Percentiles rank a stretch among this genome's conserved stretches.
phyloP scores from a whole-genome alignment of 1,140 invertebrate species.

The Artemia franciscana region DNA sequence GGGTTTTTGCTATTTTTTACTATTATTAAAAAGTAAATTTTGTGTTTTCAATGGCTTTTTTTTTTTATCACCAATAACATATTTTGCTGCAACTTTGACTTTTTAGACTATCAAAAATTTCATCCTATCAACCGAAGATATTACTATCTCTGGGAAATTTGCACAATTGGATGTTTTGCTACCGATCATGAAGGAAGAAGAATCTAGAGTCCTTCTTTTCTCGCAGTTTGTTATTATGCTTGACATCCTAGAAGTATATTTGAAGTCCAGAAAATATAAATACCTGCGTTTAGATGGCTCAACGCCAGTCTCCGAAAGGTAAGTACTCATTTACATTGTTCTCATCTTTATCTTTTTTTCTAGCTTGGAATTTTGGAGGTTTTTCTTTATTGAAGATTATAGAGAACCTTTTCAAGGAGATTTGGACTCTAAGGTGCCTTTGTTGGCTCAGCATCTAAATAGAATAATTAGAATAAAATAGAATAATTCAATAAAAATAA shows the following conservation, averaged over 20 bases:
- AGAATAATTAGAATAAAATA: too few relatives aligned
- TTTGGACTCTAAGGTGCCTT: slow-evolving; percentile 11
- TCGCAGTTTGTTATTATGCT: slow-evolving; percentile 85
- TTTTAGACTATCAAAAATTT: slow-evolving; percentile 19
- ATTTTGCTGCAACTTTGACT: too few relatives aligned
- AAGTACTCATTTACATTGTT: too few relatives aligned
- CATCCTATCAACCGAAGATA: slow-evolving; percentile 19
- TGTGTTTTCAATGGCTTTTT: too few relatives aligned
- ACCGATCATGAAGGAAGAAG: slow-evolving; percentile 20
- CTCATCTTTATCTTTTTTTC: too few relatives aligned
- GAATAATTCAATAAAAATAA: too few relatives aligned
- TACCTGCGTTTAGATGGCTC: slow-evolving; percentile 63
- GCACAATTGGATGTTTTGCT: slow-evolving; percentile 23
- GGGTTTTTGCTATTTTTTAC: too few relatives aligned
- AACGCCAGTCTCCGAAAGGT: slow-evolving; percentile 26
- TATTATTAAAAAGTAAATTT: too few relatives aligned
- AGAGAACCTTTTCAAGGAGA: slow-evolving; percentile 23
- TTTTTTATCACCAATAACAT: too few relatives aligned
- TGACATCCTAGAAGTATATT: slow-evolving; percentile 65
- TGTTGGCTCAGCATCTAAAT: too few relatives aligned
- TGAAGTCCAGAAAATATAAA: slow-evolving; percentile 38
- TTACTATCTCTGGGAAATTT: slow-evolving; percentile 29
- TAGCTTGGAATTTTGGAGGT: too few relatives aligned
- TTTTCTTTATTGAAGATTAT: slow-evolving; percentile 11
- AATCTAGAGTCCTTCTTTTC: slow-evolving; percentile 44